Percentiles rank a stretch among this genome's conserved stretches.
Conservation (phyloP, 2,797 vertebrate species). For the Takifugu rubripes region DNA sequence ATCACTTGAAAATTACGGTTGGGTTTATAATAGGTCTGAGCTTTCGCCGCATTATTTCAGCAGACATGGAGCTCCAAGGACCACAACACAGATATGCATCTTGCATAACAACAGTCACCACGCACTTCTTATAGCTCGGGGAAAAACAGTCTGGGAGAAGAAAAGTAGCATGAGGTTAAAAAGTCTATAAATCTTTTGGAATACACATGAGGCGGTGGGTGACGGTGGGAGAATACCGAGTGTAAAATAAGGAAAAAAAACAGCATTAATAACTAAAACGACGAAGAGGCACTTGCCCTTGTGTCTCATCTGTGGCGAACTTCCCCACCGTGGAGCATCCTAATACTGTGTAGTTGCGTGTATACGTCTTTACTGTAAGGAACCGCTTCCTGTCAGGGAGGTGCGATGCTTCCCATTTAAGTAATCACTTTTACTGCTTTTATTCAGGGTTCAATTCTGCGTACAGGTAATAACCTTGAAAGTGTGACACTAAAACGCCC, state of each 20-base stretch:
- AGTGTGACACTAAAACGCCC: constrained; percentile 56
- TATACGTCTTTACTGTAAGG: constrained; percentile 30
- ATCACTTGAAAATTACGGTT: constrained; percentile 84
- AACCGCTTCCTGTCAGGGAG: constrained; percentile 24
- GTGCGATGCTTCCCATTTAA: constrained; percentile 34
- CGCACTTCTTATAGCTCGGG: constrained; percentile 42
- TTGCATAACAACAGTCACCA: constrained; percentile 72
- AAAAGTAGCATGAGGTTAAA: constrained; percentile 49
- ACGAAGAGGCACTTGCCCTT: constrained; percentile 33
- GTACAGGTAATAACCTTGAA: constrained; percentile 67
- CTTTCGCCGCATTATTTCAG: constrained; percentile 73
- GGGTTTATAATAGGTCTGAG: constrained; percentile 76
- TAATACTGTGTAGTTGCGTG: constrained; percentile 25
- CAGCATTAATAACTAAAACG: constrained; percentile 11
- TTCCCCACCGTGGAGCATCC: constrained; percentile 9
- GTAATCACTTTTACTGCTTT: constrained; percentile 43
- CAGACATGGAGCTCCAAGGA: constrained; percentile 61
- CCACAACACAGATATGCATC: constrained; percentile 73
- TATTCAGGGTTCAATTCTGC: constrained; percentile 53
- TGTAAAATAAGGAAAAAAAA: constrained; percentile 1
- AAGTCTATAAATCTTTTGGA: constrained; percentile 46
- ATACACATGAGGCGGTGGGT: constrained; percentile 29
- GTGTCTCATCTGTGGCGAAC: constrained; percentile 26
- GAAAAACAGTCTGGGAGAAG: constrained; percentile 34
- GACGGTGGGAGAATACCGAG: constrained; percentile 35